These are phyloP conservation scores for Pseudomyrmex cubaensis DNA, from an alignment of 1,140 invertebrate species.

Conservation along the genomic window DNA sequence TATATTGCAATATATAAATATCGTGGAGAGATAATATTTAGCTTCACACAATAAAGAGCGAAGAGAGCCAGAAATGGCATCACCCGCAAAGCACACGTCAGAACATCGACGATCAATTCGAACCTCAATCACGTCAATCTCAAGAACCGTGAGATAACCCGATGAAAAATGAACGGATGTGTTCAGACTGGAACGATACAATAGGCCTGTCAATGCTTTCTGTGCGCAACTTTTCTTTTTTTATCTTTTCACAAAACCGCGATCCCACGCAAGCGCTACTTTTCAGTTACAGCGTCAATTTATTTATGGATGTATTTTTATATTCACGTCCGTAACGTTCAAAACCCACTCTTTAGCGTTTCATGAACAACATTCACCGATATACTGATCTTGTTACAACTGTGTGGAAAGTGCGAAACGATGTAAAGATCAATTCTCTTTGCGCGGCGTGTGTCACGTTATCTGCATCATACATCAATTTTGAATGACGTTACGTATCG, in stretches of 20 bases:
- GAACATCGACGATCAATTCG: conserved; percentile 31
- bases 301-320: too few relatives aligned
- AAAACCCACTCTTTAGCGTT: background rate
- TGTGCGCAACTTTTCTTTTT: background rate
- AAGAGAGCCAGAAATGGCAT: conserved; percentile 22
- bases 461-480: background rate
- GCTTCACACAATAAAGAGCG: background rate
- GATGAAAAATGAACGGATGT: background rate
- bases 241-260: background rate
- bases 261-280: background rate
- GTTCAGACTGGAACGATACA: background rate
- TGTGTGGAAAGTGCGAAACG: too few relatives aligned
- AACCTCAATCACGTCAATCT: conserved; percentile 28
- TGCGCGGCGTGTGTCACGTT: background rate
- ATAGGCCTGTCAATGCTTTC: background rate
- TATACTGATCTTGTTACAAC: too few relatives aligned
- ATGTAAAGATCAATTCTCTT: background rate
- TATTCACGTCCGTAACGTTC: too few relatives aligned
- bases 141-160: conserved; percentile 1
- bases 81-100: conserved; percentile 5
- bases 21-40: background rate
- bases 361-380: background rate
- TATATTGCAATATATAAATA: too few relatives aligned
- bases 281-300: too few relatives aligned
- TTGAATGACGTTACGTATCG: conserved; percentile 9